phyloP scores from a whole-genome alignment of 2,888 invertebrate genomes.

The Cotesia congregata region DNA sequence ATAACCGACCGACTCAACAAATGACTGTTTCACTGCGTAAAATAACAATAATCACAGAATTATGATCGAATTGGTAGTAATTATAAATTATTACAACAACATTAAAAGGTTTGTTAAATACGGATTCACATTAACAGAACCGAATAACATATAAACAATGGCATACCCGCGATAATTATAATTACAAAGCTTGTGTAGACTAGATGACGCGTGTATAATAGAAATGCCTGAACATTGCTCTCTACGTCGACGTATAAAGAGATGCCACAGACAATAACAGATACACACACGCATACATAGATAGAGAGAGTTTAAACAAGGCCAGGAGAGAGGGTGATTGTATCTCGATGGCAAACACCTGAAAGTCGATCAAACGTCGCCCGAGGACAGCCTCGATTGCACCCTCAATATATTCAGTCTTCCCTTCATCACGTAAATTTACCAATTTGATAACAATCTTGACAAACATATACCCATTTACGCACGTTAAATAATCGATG shows the following conservation, averaged over 20 bases:
- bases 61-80: not conserved
- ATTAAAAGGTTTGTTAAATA: not conserved
- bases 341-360: constrained; percentile 18
- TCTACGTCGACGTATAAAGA: not conserved
- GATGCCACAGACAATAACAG: not conserved
- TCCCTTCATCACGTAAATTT: not conserved
- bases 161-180: not conserved
- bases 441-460: not conserved
- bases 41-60: not conserved
- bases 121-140: not conserved
- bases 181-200: not conserved
- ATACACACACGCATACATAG: not conserved
- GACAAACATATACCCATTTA: not conserved
- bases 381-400: constrained; percentile 42
- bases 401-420: constrained; percentile 28
- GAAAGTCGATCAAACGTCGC: constrained; percentile 41
- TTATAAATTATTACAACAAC: not conserved
- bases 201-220: not conserved
- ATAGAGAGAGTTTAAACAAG: not conserved
- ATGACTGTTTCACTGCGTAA: too few species aligned
- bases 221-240: not conserved
- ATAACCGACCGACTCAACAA: too few species aligned
- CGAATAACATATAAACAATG: not conserved
- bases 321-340: constrained; percentile 1
- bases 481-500: not conserved